Evolutionary conservation across 1,140 invertebrate species (phyloP).

Genomic region (Odontomachus brunneus): DNA sequence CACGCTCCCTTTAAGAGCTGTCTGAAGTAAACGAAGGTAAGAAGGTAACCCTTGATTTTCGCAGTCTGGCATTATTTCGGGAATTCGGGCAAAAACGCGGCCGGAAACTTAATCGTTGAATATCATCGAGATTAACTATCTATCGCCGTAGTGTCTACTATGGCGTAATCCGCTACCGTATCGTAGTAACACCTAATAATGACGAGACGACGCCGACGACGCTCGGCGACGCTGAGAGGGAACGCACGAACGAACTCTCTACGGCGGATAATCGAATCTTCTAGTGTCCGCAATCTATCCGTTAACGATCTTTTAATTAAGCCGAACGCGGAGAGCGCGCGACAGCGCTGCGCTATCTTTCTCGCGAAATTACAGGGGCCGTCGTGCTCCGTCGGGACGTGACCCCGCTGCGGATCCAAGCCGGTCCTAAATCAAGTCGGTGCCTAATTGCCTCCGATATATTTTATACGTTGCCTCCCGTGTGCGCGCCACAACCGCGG

Average conservation of each 20-base stretch:
- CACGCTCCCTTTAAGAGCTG: constrained; percentile 43
- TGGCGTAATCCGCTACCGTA: too few species aligned
- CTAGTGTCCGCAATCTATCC: not conserved
- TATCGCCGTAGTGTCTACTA: not conserved
- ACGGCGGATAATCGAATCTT: constrained; percentile 22
- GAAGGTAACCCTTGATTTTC: constrained; percentile 68
- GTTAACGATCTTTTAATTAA: constrained; percentile 51
- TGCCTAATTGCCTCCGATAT: constrained; percentile 65
- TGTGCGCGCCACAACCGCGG: not conserved
- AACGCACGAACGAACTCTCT: not conserved
- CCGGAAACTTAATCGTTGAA: constrained; percentile 53
- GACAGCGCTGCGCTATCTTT: not conserved
- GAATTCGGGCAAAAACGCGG: constrained; percentile 65
- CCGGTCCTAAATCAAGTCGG: constrained; percentile 60
- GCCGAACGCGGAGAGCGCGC: not conserved
- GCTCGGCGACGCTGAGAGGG: too few species aligned
- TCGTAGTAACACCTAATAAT: too few species aligned
- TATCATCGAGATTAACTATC: constrained; percentile 18
- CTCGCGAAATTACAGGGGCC: constrained; percentile 43
- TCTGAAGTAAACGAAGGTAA: constrained; percentile 54
- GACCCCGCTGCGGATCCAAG: constrained; percentile 8
- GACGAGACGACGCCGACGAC: too few species aligned
- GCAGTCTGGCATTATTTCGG: constrained; percentile 62
- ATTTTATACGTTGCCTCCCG: constrained; percentile 57
- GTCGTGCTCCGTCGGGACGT: not conserved